A percentile compares a stretch with the other conserved stretches of the same genome.
These are phyloP conservation scores for Aspidapion aeneum DNA, from an alignment of 2,888 invertebrate genomes.

Conservation along the genomic window DNA sequence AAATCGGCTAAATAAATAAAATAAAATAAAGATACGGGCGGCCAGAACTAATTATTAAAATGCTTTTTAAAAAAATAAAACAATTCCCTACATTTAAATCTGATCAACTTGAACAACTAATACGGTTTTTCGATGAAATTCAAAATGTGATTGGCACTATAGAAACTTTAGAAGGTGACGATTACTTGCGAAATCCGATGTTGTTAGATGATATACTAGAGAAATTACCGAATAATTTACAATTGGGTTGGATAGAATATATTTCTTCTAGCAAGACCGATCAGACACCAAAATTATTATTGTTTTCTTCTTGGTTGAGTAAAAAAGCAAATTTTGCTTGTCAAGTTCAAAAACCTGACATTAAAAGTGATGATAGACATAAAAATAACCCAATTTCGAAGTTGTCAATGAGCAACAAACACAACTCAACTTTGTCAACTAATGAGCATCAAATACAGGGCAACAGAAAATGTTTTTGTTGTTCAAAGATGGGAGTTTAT, in stretches of 20 bases:
- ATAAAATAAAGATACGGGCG: too few species aligned
- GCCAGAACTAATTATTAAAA: too few species aligned
- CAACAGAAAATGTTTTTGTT: neutral
- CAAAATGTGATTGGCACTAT: conserved; percentile 11
- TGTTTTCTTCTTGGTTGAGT: neutral
- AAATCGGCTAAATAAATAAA: too few species aligned
- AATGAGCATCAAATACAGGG: neutral
- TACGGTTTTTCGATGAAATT: too few species aligned
- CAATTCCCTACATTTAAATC: too few species aligned
- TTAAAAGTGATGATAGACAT: neutral
- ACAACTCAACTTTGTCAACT: neutral
- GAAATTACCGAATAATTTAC: too few species aligned
- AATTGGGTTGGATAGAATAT: too few species aligned
- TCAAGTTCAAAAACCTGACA: neutral
- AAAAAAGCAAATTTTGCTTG: neutral
- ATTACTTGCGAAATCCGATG: neutral
- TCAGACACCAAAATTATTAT: neutral
- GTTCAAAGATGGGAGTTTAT: neutral
- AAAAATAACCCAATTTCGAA: neutral
- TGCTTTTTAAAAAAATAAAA: too few species aligned
- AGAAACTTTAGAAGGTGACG: neutral
- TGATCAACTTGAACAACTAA: too few species aligned
- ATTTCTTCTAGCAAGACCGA: too few species aligned
- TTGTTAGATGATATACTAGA: neutral
- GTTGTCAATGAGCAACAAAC: neutral